Evolutionary conservation across 2,113 vertebrate species (phyloP).

Genomic region (Motacilla tschutschensis): DNA sequence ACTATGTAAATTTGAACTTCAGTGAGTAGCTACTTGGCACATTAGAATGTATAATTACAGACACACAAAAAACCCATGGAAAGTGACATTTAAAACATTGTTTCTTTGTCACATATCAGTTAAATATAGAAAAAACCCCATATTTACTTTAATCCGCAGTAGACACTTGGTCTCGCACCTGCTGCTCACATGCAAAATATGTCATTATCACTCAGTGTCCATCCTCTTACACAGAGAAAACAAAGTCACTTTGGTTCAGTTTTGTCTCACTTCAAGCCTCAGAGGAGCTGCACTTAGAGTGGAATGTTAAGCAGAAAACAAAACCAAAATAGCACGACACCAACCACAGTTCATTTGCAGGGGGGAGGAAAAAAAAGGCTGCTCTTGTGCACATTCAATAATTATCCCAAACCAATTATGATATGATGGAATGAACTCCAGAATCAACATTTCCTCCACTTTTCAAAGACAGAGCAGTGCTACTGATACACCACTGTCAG

Average conservation of each 20-base stretch:
- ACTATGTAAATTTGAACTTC: slow-evolving; percentile 69
- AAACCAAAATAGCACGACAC: slow-evolving; percentile 52
- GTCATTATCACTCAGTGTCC: slow-evolving; percentile 64
- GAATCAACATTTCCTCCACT: background rate
- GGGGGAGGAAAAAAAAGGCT: slow-evolving; percentile 7
- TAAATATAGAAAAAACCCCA: slow-evolving; percentile 55
- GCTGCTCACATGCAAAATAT: slow-evolving; percentile 65
- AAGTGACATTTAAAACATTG: slow-evolving; percentile 76
- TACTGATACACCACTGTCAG: background rate
- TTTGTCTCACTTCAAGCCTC: slow-evolving; percentile 61
- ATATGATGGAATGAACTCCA: background rate
- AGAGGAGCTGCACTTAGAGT: slow-evolving; percentile 62
- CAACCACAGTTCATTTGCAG: slow-evolving; percentile 45
- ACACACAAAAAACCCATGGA: slow-evolving; percentile 42
- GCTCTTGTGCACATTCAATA: slow-evolving; percentile 47
- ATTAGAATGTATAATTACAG: slow-evolving; percentile 72
- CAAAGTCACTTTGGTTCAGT: slow-evolving; percentile 50
- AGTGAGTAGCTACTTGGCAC: slow-evolving; percentile 55
- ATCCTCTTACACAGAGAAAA: slow-evolving; percentile 19
- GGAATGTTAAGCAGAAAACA: slow-evolving; percentile 75
- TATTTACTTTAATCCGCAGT: slow-evolving; percentile 59
- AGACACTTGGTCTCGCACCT: slow-evolving; percentile 63
- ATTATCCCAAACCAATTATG: slow-evolving; percentile 58
- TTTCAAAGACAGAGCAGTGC: background rate
- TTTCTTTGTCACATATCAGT: slow-evolving; percentile 61